phyloP scores from a whole-genome alignment of 2,113 vertebrate genomes.

The Dendrocopos noguchii region DNA sequence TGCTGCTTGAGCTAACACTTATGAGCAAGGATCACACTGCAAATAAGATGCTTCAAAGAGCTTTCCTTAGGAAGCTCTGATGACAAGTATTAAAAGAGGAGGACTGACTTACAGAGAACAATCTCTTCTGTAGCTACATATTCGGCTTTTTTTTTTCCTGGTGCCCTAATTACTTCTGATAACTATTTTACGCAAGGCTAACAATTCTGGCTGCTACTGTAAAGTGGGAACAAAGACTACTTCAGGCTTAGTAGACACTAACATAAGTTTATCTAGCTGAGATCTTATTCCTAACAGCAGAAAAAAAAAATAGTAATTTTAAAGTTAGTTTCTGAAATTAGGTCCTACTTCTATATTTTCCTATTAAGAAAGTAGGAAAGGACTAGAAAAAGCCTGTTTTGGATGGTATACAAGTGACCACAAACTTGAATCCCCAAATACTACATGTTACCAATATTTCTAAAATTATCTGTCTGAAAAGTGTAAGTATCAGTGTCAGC shows the following conservation, averaged over 20 bases:
- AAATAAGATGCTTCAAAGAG: background rate
- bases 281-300: background rate
- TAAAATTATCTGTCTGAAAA: background rate
- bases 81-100: background rate
- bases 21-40: background rate
- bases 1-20: background rate
- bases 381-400: background rate
- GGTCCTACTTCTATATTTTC: background rate
- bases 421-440: background rate
- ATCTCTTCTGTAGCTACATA: background rate
- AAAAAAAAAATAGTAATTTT: background rate
- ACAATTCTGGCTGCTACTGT: background rate
- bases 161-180: conserved; percentile 4
- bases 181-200: conserved; percentile 24
- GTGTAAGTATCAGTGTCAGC: background rate
- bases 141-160: background rate
- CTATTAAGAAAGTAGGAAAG: background rate
- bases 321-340: background rate
- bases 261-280: background rate
- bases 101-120: background rate
- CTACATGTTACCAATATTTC: background rate
- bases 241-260: background rate
- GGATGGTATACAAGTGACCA: background rate
- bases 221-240: background rate
- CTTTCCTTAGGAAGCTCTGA: background rate